Base-by-base conservation (phyloP, 2,888 invertebrate species). In the Dione juno region DNA sequence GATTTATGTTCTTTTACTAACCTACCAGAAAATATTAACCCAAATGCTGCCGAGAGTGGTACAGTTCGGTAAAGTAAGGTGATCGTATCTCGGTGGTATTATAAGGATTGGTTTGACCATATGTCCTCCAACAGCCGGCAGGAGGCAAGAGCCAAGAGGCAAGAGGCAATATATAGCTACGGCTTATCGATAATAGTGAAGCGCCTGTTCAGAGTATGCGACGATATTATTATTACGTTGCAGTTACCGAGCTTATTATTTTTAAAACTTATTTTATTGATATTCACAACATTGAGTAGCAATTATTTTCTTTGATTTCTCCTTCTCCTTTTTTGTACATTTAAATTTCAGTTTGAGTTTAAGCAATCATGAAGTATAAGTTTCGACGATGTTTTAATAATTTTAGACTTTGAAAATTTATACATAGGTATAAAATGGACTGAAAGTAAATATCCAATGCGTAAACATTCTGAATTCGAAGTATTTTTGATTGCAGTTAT, bases 1-100 rank as follows among this genome's bases (percentile, higher is more conserved):
- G 70, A 70, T 67, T 72, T 72, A 70, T 72, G 59, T 67, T 52
- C 28, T 13, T 53, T 14, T 16, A 14, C 52, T 45, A 45, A 72
- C 58, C 45, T 61, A 45, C 28, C n/a, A 50, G 66, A 45, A 64
- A 69, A 67, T 64, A 69, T 69, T 69, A 67, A 52, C 66, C 53
- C 50, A 43, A 41, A 72, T 58, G 14, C 63, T 16, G 57, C 41
- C 11, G 28, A 65, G 48, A 37, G 54, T 54, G 43, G 40, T 48
- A 28, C 28, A 52, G 43, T 13, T 48, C n/a, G 6, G 21, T 54
- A 35, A 35, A 37, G 54, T 52, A 61, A 40, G 35, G 68, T n/a
- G 69, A 65, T 69, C 28, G 54, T 65, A 69, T 65, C 48, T 64
- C 65, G 57, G n/a, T 50, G 41, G 41, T 69, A 65, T 65, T 58